A percentile compares a stretch with the other conserved stretches of the same genome.
Evolutionary conservation across 1,140 invertebrate species (phyloP).

Genomic region (Calosoma granatense): DNA sequence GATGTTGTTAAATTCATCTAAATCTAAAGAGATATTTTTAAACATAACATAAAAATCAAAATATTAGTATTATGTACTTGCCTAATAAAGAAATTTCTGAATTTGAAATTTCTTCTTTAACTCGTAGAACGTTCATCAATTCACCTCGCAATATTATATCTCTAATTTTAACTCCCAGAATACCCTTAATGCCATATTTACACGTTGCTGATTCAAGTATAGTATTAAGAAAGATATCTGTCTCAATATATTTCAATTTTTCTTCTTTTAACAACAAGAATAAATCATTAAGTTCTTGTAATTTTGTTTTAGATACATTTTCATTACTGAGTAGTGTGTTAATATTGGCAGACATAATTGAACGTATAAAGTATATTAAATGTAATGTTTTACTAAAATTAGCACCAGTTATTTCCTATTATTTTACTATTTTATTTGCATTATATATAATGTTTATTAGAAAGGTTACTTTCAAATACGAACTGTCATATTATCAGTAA

Average conservation of each 20-base stretch:
- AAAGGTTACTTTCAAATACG: too few species aligned
- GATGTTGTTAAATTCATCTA: neutral
- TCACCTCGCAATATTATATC: neutral
- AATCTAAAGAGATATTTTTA: neutral
- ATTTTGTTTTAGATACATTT: neutral
- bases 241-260: neutral
- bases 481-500: too few species aligned
- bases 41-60: neutral
- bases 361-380: too few species aligned
- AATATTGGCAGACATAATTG: neutral
- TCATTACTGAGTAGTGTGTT: neutral
- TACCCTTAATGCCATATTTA: neutral
- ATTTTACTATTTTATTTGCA: too few species aligned
- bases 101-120: neutral
- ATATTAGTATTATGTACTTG: neutral
- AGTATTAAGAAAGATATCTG: neutral
- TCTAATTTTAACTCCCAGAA: neutral
- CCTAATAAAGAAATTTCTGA: neutral
- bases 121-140: neutral
- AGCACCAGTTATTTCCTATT: too few species aligned
- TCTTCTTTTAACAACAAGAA: neutral
- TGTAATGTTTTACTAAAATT: too few species aligned
- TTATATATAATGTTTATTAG: too few species aligned
- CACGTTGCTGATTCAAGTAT: neutral
- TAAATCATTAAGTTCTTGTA: constrained; percentile 1